These are phyloP conservation scores for Clarias laeviceps DNA, from an alignment of 2,797 vertebrate species.

Conservation along the genomic window DNA sequence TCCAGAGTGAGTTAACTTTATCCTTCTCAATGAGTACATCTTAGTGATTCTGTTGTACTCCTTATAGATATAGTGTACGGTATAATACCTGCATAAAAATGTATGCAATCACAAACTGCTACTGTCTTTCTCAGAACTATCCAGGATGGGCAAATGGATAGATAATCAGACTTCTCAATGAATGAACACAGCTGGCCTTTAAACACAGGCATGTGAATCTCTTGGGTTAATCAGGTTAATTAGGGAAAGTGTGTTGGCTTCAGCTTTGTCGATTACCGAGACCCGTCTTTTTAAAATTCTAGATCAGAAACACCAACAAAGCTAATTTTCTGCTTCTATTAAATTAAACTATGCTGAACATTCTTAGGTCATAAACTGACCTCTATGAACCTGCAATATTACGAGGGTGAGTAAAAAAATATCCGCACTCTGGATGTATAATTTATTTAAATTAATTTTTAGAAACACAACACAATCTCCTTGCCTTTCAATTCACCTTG, in stretches of 20 bases:
- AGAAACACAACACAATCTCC: no score
- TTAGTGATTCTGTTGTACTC: not conserved
- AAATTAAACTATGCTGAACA: not conserved
- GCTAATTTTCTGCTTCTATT: not conserved
- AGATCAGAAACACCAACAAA: not conserved
- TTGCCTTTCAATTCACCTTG: no score
- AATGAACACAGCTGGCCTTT: not conserved
- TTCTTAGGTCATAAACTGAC: not conserved
- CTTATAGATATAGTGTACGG: not conserved
- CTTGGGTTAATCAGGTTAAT: slow-evolving; percentile 13
- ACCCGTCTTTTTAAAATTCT: not conserved
- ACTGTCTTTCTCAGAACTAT: not conserved
- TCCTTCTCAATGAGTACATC: not conserved
- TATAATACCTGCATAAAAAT: not conserved
- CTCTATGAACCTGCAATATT: not conserved
- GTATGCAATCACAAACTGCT: not conserved
- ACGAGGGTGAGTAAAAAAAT: no score
- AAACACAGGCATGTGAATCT: not conserved
- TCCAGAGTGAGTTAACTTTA: not conserved
- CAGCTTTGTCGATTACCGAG: not conserved
- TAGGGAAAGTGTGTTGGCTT: slow-evolving; percentile 5
- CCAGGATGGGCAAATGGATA: not conserved
- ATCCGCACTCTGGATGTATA: no score
- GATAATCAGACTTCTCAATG: not conserved
- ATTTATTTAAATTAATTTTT: no score